Percentiles rank a stretch among this genome's conserved stretches.
These are phyloP conservation scores for Melipona bicolor DNA, from an alignment of 2,888 invertebrate genomes.

Conservation along the genomic window DNA sequence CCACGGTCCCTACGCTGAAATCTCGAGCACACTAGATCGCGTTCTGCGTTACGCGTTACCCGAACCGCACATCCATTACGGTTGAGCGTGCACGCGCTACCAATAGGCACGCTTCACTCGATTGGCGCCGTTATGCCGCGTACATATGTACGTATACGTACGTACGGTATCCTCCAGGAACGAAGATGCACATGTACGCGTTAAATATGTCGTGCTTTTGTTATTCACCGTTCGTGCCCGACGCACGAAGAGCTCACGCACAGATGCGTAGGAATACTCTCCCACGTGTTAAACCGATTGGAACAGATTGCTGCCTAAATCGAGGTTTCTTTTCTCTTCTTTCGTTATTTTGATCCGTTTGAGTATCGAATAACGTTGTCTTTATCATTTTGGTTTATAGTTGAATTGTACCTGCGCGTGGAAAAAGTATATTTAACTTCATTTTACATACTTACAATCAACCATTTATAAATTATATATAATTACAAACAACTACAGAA, in stretches of 20 bases:
- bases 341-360: neutral
- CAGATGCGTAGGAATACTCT: constrained; percentile 42
- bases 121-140: constrained; percentile 16
- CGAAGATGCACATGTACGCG: constrained; percentile 26
- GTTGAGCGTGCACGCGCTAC: constrained; percentile 22
- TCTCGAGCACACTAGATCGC: constrained; percentile 24
- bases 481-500: too few species aligned
- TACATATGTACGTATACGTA: too few species aligned
- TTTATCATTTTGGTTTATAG: neutral
- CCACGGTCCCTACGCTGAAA: neutral
- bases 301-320: neutral
- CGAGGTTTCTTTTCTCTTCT: neutral
- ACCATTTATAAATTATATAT: too few species aligned
- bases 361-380: too few species aligned
- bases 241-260: constrained; percentile 18
- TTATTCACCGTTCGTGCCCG: constrained; percentile 1
- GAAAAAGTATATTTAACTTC: too few species aligned
- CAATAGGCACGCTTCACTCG: constrained; percentile 24
- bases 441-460: too few species aligned
- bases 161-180: neutral
- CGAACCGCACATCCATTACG: constrained; percentile 33
- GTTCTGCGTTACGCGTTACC: constrained; percentile 8
- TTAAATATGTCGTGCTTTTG: constrained; percentile 41
- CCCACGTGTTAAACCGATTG: neutral
- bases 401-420: too few species aligned